Evolutionary conservation across 2,888 invertebrate genomes (phyloP).

Genomic region (Coenonympha glycerion): DNA sequence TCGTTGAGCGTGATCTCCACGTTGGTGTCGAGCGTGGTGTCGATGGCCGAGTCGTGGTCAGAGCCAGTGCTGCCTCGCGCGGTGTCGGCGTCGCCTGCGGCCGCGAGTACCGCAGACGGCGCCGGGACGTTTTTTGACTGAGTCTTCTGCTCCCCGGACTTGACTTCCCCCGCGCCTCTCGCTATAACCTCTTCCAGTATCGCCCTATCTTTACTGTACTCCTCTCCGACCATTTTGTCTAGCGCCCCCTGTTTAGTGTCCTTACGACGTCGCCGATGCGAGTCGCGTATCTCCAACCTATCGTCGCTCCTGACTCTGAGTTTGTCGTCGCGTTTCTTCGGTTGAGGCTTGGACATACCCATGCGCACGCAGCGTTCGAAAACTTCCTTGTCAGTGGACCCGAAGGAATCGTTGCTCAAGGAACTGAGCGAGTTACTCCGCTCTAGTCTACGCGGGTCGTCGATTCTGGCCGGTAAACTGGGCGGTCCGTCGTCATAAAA

Average conservation of each 20-base stretch:
- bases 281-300: constrained; percentile 31
- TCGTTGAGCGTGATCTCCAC: constrained; percentile 16
- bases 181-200: constrained; percentile 81
- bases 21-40: constrained; percentile 20
- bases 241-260: constrained; percentile 39
- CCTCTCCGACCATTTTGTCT: constrained; percentile 47
- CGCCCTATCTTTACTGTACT: constrained; percentile 46
- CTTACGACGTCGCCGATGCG: constrained; percentile 30
- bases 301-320: constrained; percentile 47
- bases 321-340: constrained; percentile 34
- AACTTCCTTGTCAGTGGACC: constrained; percentile 79
- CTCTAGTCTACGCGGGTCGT: constrained; percentile 34
- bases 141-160: constrained; percentile 21
- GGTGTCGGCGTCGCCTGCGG: constrained; percentile 63
- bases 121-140: constrained; percentile 83
- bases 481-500: constrained; percentile 42
- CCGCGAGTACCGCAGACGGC: constrained; percentile 82
- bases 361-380: constrained; percentile 86
- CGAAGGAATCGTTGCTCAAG: constrained; percentile 71
- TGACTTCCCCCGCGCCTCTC: constrained; percentile 58
- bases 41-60: constrained; percentile 37
- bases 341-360: constrained; percentile 76
- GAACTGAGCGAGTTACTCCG: constrained; percentile 55
- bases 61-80: constrained; percentile 61
- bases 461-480: constrained; percentile 42